Conservation (phyloP, 2,113 vertebrate genomes). For the Macaca fascicularis region T2T-MFA8v1.1 NC_088375.1:129394501-129395000, state of each 20-base stretch:
- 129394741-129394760: background rate
- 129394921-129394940: background rate
- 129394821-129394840: background rate
- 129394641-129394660: background rate
- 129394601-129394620: background rate
- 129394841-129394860: background rate
- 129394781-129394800: background rate
- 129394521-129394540: background rate
- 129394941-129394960: accelerated
- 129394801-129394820: background rate
- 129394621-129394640: background rate
- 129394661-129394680: background rate
- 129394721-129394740: background rate
- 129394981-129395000: background rate
- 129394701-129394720: background rate
- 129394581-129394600: background rate
- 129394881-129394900: background rate
- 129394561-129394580: too few relatives aligned
- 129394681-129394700: background rate
- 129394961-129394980: background rate
- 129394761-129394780: background rate
- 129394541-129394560: background rate
- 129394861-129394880: background rate
- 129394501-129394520: background rate
- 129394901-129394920: accelerated